Percentiles rank a stretch among this genome's conserved stretches.
Conservation (phyloP, 2,113 vertebrate species). For the Physeter macrocephalus region DNA sequence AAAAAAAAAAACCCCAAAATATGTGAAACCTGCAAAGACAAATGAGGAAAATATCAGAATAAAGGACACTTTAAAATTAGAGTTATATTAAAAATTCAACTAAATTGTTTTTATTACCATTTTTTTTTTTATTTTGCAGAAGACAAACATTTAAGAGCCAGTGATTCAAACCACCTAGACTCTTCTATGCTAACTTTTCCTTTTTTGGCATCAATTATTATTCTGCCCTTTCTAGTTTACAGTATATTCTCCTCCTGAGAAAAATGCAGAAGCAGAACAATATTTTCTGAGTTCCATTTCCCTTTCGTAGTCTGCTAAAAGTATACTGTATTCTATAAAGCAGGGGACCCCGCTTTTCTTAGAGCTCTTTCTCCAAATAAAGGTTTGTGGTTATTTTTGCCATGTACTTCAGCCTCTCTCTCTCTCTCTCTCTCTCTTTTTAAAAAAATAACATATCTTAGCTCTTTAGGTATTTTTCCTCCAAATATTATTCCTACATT, state of each 20-base stretch:
- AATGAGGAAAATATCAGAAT: neutral
- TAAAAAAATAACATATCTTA: neutral
- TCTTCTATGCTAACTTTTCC: neutral
- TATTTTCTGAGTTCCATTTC: neutral
- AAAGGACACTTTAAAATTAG: neutral
- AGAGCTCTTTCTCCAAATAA: neutral
- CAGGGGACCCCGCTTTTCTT: neutral
- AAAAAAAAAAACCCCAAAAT: neutral
- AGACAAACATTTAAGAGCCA: neutral
- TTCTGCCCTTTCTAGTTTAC: neutral
- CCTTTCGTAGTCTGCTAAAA: neutral
- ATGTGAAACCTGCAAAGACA: neutral
- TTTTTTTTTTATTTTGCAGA: neutral
- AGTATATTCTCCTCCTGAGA: neutral
- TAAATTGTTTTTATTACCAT: neutral
- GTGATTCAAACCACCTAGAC: neutral
- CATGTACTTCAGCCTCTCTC: neutral
- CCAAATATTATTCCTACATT: neutral
- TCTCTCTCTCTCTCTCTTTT: neutral
- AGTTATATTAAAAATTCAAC: neutral
- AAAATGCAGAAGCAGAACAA: neutral
- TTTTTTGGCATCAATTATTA: neutral
- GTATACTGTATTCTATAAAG: neutral
- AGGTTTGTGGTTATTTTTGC: neutral
- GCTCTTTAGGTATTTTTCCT: neutral